These are phyloP conservation scores for Phylloscopus trochilus DNA, from an alignment of 2,113 vertebrate genomes.

Conservation along the genomic window DNA sequence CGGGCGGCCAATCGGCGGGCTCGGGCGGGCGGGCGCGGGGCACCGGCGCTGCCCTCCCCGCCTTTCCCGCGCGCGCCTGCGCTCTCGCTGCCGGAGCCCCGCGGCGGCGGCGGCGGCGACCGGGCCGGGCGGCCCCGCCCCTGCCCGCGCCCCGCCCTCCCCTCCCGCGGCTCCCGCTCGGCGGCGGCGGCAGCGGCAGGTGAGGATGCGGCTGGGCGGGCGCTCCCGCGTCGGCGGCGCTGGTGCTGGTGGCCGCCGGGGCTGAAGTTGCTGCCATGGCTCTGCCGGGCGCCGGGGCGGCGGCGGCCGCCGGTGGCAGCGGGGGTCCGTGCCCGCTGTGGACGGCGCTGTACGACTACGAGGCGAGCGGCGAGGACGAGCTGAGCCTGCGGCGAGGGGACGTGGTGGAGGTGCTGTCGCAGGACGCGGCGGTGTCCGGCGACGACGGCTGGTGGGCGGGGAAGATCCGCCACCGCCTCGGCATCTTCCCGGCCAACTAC, in stretches of 20 bases:
- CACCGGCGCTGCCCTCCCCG: too few relatives aligned
- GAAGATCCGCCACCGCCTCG: conserved; percentile 88
- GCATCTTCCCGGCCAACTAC: conserved; percentile 95
- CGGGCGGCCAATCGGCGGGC: neutral
- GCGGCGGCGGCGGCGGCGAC: too few relatives aligned
- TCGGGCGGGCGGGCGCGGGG: neutral
- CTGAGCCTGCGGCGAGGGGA: conserved; percentile 90
- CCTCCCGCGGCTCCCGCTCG: neutral
- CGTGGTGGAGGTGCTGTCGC: conserved; percentile 90
- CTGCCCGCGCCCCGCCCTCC: too few relatives aligned
- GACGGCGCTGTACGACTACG: conserved; percentile 95
- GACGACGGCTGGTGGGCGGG: conserved; percentile 98
- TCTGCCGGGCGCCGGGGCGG: conserved; percentile 72
- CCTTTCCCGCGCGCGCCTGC: too few relatives aligned
- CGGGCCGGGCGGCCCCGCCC: too few relatives aligned
- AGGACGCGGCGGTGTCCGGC: conserved; percentile 91
- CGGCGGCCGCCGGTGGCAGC: conserved; percentile 22
- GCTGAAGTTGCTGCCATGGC: conserved; percentile 73
- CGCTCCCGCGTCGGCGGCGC: conserved; percentile 16
- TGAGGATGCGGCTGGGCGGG: neutral
- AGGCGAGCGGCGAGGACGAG: conserved; percentile 91
- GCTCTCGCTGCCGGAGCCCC: too few relatives aligned
- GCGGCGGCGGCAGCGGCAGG: neutral
- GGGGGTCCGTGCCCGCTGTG: conserved; percentile 69
- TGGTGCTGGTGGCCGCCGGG: conserved; percentile 8